These are phyloP conservation scores for Phoebastria nigripes DNA, from an alignment of 2,797 vertebrate species.

Conservation along the genomic window DNA sequence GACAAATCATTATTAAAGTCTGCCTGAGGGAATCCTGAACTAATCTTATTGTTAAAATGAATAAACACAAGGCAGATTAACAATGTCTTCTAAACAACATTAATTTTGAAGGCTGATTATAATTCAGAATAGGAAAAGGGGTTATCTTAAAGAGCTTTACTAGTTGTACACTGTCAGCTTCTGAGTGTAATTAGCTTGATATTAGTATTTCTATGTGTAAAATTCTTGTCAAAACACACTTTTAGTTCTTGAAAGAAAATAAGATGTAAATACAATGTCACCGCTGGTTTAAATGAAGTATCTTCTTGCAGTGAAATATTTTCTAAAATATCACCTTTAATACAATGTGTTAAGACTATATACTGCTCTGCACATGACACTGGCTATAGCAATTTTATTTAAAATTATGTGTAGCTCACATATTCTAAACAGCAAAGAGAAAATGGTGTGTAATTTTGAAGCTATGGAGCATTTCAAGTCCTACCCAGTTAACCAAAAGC, in stretches of 20 bases:
- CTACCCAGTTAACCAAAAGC: not conserved
- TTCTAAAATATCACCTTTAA: not conserved
- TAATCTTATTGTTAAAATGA: not conserved
- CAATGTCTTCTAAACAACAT: not conserved
- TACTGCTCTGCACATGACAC: not conserved
- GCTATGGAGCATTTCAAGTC: not conserved
- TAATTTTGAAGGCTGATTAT: not conserved
- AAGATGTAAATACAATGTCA: not conserved
- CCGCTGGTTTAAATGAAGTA: not conserved
- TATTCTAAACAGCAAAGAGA: not conserved
- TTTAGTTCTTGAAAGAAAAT: not conserved
- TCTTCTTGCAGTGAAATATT: not conserved
- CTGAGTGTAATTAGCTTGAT: not conserved
- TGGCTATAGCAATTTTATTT: not conserved
- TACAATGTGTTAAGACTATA: not conserved
- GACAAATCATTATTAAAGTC: not conserved
- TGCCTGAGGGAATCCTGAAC: not conserved
- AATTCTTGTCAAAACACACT: slow-evolving; percentile 32
- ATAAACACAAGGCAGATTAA: not conserved
- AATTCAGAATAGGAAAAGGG: not conserved
- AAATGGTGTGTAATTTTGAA: not conserved
- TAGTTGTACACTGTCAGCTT: not conserved
- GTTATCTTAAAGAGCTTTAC: not conserved
- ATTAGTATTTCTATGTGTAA: not conserved
- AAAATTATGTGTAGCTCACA: not conserved